Evolutionary conservation across 2,113 vertebrate genomes (phyloP), one percentile per base, ranked within the genome.

Genomic region (Aix galericulata): DNA sequence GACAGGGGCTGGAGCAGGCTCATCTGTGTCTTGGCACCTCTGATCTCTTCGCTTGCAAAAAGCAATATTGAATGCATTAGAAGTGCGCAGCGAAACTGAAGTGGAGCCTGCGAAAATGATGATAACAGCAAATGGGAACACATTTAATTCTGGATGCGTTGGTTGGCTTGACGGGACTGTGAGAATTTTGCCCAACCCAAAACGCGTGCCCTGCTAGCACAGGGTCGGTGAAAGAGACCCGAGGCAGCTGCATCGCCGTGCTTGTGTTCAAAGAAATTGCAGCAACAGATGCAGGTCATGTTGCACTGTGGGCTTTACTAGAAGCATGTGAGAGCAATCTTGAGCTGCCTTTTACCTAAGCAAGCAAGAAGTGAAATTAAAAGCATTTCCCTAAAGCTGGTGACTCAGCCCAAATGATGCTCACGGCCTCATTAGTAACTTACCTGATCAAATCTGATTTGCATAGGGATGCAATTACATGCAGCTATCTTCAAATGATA

Each of bases 101-200:
- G 77, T 8, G 22, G 53, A 76, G 58, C 77, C 77, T 67, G 44
- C 62, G 77, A 92, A 96, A 95, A 95, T 85, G 93, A 86, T 90
- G 90, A 89, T 89, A 90, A 36, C 89, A 91, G 95, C 89, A 95
- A 97, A 94, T 10, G 27, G 82, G 48, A 91, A 91, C 53, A 20
- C 87, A 71, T 88, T 92, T 87, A 86, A 89, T 40, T 50, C 3
- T 4, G n/a, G 67, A n/a, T 13, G 81, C 31, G 64, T 26, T 91
- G 94, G 87, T 87, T 52, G 64, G 82, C 68, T 31, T 93, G 79
- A 93, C 91, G 94, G 91, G 60, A 27, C 60, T 44, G 67, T 2
- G 31, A 38, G 55, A 42, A 29, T 17, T 86, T 53, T 87, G 53
- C 74, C 67, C 91, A 64, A 75, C 2, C 62, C 67, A 62, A 69